A percentile compares a stretch with the other conserved stretches of the same genome.
phyloP scores from a whole-genome alignment of 2,113 vertebrate species.

The Pachycephala philippinensis region DNA sequence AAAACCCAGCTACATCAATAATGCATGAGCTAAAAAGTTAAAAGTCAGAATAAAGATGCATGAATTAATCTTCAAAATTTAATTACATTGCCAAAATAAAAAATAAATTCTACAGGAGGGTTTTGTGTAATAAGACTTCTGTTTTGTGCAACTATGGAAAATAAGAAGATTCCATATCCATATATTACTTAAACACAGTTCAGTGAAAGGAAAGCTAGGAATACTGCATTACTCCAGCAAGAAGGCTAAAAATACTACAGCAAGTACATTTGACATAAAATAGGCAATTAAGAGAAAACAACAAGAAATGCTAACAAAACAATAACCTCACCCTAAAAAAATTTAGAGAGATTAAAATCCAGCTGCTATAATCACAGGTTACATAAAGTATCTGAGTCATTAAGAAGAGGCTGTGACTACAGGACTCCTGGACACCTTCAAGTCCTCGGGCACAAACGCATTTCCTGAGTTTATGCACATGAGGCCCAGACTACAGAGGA shows the following conservation, averaged over 20 bases:
- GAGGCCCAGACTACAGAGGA: not conserved
- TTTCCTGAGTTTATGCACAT: not conserved
- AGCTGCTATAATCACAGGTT: not conserved
- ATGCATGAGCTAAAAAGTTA: not conserved
- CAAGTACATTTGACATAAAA: not conserved
- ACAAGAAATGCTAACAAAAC: not conserved
- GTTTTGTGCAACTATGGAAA: not conserved
- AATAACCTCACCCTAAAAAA: not conserved
- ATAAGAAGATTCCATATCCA: not conserved
- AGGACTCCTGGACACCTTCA: not conserved
- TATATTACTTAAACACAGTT: not conserved
- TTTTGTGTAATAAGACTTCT: not conserved
- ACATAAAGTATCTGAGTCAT: not conserved
- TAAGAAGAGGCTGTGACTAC: not conserved
- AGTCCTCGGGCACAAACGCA: not conserved
- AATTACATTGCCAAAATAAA: not conserved
- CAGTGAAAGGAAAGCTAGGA: not conserved
- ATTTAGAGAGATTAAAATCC: not conserved
- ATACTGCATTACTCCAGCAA: not conserved
- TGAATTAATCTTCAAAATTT: not conserved
- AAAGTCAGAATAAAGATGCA: not conserved
- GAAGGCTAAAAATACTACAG: not conserved
- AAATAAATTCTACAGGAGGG: not conserved
- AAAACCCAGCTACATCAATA: not conserved
- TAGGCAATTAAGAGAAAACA: not conserved